A percentile compares a stretch with the other conserved stretches of the same genome.
Conservation (phyloP, 2,888 invertebrate genomes). For the Drosophila pegasa region DNA sequence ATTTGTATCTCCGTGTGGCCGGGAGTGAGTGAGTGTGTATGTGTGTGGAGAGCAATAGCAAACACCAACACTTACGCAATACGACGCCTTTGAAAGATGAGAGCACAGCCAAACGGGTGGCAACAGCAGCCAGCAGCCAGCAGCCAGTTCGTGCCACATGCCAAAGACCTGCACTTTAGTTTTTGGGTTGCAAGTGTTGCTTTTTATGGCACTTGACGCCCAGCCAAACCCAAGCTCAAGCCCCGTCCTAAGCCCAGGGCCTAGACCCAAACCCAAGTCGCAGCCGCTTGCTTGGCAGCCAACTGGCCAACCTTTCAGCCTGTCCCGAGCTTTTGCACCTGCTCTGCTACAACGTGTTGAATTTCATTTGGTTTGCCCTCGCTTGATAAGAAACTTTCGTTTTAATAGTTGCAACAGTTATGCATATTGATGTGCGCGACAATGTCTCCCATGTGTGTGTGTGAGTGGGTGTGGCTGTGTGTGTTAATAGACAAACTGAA, state of each 20-base stretch:
- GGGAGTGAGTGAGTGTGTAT: constrained; percentile 5
- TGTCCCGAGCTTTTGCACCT: constrained; percentile 45
- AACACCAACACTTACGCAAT: constrained; percentile 66
- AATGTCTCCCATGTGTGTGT: not conserved
- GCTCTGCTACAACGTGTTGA: constrained; percentile 52
- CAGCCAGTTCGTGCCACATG: constrained; percentile 49
- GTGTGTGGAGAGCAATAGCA: constrained; percentile 47
- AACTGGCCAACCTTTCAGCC: constrained; percentile 35
- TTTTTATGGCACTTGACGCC: constrained; percentile 79
- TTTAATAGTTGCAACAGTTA: constrained; percentile 71
- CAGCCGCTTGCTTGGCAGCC: constrained; percentile 60
- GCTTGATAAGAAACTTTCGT: constrained; percentile 66
- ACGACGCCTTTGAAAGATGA: constrained; percentile 77
- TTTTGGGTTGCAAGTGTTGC: constrained; percentile 78
- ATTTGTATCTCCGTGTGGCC: constrained; percentile 2
- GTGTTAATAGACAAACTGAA: constrained; percentile 14
- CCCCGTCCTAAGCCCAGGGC: constrained; percentile 33
- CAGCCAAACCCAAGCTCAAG: constrained; percentile 43
- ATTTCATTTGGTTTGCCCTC: constrained; percentile 57
- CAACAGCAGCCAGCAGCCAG: constrained; percentile 1
- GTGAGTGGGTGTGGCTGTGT: not conserved
- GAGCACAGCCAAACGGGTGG: constrained; percentile 55
- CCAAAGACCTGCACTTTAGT: constrained; percentile 72
- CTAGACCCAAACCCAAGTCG: constrained; percentile 34
- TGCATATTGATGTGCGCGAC: constrained; percentile 41